Evolutionary conservation across 2,888 invertebrate genomes (phyloP).

Genomic region (Patella caerulea): DNA sequence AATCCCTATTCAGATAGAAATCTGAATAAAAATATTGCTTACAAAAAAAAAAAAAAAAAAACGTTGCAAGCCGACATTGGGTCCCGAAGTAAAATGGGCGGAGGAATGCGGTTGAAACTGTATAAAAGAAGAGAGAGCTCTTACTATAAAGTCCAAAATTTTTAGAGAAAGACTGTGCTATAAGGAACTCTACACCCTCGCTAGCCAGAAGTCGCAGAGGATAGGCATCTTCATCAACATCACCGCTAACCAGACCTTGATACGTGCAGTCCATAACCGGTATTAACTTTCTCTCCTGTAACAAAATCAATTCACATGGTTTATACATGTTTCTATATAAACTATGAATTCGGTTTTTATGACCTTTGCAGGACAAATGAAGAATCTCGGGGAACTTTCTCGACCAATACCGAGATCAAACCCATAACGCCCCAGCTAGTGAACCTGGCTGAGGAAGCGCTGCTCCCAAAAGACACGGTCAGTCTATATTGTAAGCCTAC

Average conservation of each 20-base stretch:
- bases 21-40: too few species aligned
- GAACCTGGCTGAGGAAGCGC: background rate
- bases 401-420: too few species aligned
- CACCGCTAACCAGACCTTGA: conserved; percentile 91
- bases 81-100: too few species aligned
- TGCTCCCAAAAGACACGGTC: background rate
- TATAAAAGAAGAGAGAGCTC: conserved; percentile 54
- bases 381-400: too few species aligned
- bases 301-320: conserved; percentile 20
- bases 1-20: too few species aligned
- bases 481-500: conserved; percentile 65
- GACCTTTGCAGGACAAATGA: too few species aligned
- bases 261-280: conserved; percentile 83
- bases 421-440: background rate
- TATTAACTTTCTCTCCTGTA: conserved; percentile 83
- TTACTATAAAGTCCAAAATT: conserved; percentile 98
- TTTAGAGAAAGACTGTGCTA: conserved; percentile 98
- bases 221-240: conserved; percentile 92
- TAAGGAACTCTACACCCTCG: conserved; percentile 90
- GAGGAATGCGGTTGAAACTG: too few species aligned
- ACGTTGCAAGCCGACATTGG: too few species aligned
- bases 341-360: too few species aligned
- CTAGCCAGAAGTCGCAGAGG: conserved; percentile 90
- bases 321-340: too few species aligned
- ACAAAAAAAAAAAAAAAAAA: too few species aligned